Conservation (phyloP, 2,113 vertebrate genomes). For the Dromiciops gliroides region DNA sequence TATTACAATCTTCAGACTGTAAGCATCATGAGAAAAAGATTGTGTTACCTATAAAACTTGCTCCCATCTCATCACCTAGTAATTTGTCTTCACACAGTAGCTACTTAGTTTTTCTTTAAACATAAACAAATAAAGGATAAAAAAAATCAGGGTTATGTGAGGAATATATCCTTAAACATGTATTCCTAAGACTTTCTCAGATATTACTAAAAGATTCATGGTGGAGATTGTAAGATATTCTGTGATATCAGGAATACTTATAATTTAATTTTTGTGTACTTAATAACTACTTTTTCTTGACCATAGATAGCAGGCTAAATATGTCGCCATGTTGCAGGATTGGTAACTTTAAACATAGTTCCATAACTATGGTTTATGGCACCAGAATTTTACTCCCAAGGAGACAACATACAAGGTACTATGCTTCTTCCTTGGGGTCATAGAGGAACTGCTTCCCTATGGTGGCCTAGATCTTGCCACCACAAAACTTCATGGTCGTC, state of each 20-base stretch:
- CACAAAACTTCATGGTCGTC: not conserved
- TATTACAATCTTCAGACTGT: not conserved
- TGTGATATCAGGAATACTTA: not conserved
- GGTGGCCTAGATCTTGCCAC: not conserved
- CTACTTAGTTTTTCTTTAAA: not conserved
- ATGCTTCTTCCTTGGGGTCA: not conserved
- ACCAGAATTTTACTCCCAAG: not conserved
- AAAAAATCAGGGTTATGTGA: not conserved
- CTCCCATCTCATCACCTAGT: not conserved
- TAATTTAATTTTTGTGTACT: not conserved
- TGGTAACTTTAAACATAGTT: not conserved
- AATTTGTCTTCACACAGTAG: not conserved
- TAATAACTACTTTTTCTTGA: not conserved
- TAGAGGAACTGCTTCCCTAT: not conserved
- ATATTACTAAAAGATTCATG: not conserved
- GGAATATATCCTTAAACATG: not conserved
- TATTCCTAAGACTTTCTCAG: not conserved
- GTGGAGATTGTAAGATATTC: not conserved
- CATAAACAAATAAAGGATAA: not conserved
- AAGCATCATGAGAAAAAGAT: not conserved
- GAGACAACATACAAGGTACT: not conserved
- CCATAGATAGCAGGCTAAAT: not conserved
- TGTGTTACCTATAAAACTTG: not conserved
- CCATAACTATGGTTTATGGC: not conserved
- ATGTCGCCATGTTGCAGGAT: not conserved